These are phyloP conservation scores for Chorisops tibialis DNA, from an alignment of 2,888 invertebrate genomes.

Conservation along the genomic window DNA sequence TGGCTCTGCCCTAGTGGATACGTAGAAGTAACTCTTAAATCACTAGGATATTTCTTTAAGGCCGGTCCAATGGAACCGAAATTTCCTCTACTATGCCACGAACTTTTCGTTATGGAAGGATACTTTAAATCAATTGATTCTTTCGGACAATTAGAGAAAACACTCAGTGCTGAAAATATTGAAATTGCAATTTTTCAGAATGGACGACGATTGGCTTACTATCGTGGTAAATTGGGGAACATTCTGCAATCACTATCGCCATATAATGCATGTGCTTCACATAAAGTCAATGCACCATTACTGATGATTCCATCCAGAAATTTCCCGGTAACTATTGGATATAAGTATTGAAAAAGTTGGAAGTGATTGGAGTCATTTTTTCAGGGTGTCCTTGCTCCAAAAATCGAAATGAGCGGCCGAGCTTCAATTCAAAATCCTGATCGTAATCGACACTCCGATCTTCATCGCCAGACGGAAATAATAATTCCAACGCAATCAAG, in stretches of 20 bases:
- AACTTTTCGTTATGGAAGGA: conserved; percentile 48
- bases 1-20: conserved; percentile 50
- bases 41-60: conserved; percentile 48
- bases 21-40: conserved; percentile 47
- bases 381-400: conserved; percentile 48
- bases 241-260: conserved; percentile 41
- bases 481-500: conserved; percentile 26
- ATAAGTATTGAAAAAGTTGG: background rate
- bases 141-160: conserved; percentile 40
- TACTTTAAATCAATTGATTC: conserved; percentile 44
- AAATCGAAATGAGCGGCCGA: conserved; percentile 45
- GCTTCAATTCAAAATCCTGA: conserved; percentile 34
- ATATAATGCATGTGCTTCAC: conserved; percentile 40
- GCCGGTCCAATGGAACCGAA: conserved; percentile 47
- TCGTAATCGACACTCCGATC: background rate
- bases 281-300: conserved; percentile 42
- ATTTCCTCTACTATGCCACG: conserved; percentile 49
- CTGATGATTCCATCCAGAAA: conserved; percentile 47
- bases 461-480: conserved; percentile 18
- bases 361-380: conserved; percentile 12
- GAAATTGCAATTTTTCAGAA: conserved; percentile 51
- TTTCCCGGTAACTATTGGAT: conserved; percentile 42
- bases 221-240: conserved; percentile 44
- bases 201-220: conserved; percentile 48
- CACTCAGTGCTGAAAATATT: conserved; percentile 42